Conservation (phyloP, 2,797 vertebrate genomes). For the Octomys mimax region DNA sequence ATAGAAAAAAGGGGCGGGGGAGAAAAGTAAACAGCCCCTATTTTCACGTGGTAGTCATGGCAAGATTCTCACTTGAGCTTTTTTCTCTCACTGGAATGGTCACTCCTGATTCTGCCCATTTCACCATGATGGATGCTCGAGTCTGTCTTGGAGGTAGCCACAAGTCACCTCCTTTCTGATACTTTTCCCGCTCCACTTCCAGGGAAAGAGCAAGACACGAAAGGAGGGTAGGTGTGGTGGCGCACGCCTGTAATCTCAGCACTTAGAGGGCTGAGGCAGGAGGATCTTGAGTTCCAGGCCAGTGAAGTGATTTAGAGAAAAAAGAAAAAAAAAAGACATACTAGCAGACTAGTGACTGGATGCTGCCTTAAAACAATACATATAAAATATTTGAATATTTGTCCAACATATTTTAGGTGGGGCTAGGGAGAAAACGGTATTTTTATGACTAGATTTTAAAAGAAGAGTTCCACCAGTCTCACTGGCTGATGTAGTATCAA, state of each 20-base stretch:
- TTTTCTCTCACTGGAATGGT: not conserved
- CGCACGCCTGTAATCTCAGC: not conserved
- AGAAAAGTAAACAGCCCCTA: not conserved
- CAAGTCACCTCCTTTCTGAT: not conserved
- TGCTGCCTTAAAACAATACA: not conserved
- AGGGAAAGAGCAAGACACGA: slow-evolving; percentile 1
- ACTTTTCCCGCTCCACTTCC: not conserved
- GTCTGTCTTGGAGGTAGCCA: not conserved
- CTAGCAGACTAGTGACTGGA: slow-evolving; percentile 3
- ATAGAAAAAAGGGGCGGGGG: not conserved
- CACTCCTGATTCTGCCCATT: not conserved
- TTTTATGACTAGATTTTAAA: slow-evolving; percentile 61
- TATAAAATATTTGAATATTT: slow-evolving; percentile 37
- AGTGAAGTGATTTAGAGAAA: not conserved
- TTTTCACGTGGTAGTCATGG: not conserved
- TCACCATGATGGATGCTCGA: too few species aligned
- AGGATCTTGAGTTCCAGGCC: not conserved
- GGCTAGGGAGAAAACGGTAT: slow-evolving; percentile 14
- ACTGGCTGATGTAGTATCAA: slow-evolving; percentile 11
- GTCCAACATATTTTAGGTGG: slow-evolving; percentile 37
- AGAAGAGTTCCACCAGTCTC: not conserved
- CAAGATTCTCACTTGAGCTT: not conserved
- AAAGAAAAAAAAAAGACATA: not conserved
- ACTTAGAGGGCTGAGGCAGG: not conserved
- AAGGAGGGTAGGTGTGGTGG: not conserved